Base-by-base conservation (phyloP, 2,797 vertebrate species). In the Diplodus sargus region DNA sequence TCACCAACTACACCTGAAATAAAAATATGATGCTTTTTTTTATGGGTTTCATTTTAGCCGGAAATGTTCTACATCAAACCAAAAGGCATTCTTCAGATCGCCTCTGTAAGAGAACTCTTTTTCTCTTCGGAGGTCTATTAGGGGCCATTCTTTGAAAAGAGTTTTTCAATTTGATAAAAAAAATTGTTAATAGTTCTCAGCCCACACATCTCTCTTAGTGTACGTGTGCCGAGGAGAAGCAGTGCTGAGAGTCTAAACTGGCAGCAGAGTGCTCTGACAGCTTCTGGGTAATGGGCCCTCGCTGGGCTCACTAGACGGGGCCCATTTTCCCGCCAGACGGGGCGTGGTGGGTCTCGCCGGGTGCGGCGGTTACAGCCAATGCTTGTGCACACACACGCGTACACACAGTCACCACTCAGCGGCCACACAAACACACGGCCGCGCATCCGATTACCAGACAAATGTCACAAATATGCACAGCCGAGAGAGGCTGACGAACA, bases 271-370 rank as follows among this genome's bases (percentile, higher is more conserved):
- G 18, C 45, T 56, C 57, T 45, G 52, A 88, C 87, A 92, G 90
- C 85, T 87, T 90, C 80, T 88, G 83, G 88, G 84, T 93, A 92
- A 91, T 91, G 76, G 84, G 68, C 69, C 20, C 79, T 87, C 23
- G 23, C 90, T 87, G 88, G 77, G 84, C 58, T 82, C 18, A 5
- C 85, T 70, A 83, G 81, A 87, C 45, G 62, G 82, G 73, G 79
- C 59, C 34, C 74, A 48, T 79, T 86, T 78, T 73, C 66, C 82
- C 66, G 71, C 84, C 88, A 93, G 87, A 90, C 75, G 9, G 74
- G 47, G 49, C 39, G 62, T 17, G 57, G 85, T 78, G 78, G 79
- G 73, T 85, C 82, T 78, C 61, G 25, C 83, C 14, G 76, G 79
- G 86, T 64, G 58, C 66, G 56, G 49, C 11, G 22, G 65, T 61